Evolutionary conservation across 2,113 vertebrate genomes (phyloP).

Genomic region (Brachyistius frenatus): DNA sequence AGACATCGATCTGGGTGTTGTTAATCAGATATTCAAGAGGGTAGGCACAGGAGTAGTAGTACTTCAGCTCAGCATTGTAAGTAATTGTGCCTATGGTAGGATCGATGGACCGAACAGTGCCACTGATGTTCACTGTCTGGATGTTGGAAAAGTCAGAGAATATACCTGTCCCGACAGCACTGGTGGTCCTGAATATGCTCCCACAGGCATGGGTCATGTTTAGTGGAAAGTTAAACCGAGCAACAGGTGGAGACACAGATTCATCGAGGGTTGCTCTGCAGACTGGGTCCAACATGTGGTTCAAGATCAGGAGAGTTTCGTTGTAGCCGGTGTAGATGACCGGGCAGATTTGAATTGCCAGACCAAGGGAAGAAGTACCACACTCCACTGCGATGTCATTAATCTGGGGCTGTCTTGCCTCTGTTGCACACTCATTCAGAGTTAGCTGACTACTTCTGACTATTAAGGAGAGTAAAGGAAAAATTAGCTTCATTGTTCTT

Average conservation of each 20-base stretch:
- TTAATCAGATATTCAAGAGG: conserved; percentile 84
- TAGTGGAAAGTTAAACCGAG: conserved; percentile 80
- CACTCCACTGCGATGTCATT: conserved; percentile 79
- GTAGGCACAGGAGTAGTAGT: conserved; percentile 85
- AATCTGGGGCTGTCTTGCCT: conserved; percentile 63
- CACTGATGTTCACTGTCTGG: conserved; percentile 83
- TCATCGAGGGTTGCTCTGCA: conserved; percentile 78
- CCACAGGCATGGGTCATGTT: conserved; percentile 64
- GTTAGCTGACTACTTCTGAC: conserved; percentile 57
- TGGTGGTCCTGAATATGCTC: conserved; percentile 73
- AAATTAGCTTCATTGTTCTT: conserved; percentile 56
- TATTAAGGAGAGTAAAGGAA: conserved; percentile 60
- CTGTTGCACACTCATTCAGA: conserved; percentile 47
- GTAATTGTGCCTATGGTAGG: conserved; percentile 69
- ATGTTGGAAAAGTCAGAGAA: conserved; percentile 82
- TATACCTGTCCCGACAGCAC: conserved; percentile 66
- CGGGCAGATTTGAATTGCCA: conserved; percentile 81
- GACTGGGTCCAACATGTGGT: conserved; percentile 48
- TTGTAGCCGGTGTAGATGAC: conserved; percentile 84
- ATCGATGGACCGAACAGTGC: conserved; percentile 77
- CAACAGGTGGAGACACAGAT: conserved; percentile 69
- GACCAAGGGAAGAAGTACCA: conserved; percentile 73
- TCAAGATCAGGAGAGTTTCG: conserved; percentile 81
- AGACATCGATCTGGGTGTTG: conserved; percentile 83
- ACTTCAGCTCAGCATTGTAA: conserved; percentile 82